A percentile compares a stretch with the other conserved stretches of the same genome.
Evolutionary conservation across 1,140 invertebrate species (phyloP).

Genomic region (Chrysopa pallens): DNA sequence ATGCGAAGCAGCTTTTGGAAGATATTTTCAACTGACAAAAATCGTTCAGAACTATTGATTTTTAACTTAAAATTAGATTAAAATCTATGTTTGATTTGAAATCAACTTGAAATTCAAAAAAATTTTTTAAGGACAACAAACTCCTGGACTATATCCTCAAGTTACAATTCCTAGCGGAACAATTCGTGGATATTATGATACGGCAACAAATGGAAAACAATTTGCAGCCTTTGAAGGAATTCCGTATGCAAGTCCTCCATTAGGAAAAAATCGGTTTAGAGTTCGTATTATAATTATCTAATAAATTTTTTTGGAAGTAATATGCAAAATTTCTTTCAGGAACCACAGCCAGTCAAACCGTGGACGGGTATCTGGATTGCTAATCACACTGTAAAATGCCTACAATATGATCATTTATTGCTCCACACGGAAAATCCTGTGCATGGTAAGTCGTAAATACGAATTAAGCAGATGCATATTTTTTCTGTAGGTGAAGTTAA

Average conservation of each 20-base stretch:
- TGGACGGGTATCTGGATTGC: slow-evolving; percentile 25
- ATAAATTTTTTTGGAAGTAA: too few species aligned
- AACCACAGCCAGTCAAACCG: slow-evolving; percentile 20
- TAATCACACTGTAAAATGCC: slow-evolving; percentile 5
- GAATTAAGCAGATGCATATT: too few species aligned
- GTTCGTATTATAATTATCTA: neutral
- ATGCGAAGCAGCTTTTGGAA: too few species aligned
- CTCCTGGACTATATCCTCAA: neutral
- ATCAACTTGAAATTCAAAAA: too few species aligned
- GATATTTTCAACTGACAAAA: too few species aligned
- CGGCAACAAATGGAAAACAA: slow-evolving; percentile 18
- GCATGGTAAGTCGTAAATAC: too few species aligned
- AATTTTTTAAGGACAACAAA: too few species aligned
- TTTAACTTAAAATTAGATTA: too few species aligned
- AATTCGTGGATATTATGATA: slow-evolving; percentile 3
- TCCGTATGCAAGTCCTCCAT: slow-evolving; percentile 38
- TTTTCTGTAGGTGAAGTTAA: too few species aligned
- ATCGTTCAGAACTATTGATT: too few species aligned
- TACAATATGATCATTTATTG: neutral
- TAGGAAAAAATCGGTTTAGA: slow-evolving; percentile 32
- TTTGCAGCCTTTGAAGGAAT: slow-evolving; percentile 37
- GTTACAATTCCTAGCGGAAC: neutral
- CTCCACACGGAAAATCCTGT: too few species aligned
- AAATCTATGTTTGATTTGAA: too few species aligned
- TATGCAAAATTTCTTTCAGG: slow-evolving; percentile 18